A percentile compares a stretch with the other conserved stretches of the same genome.
Conservation (phyloP, 2,797 vertebrate genomes). For the Nasua narica region DNA sequence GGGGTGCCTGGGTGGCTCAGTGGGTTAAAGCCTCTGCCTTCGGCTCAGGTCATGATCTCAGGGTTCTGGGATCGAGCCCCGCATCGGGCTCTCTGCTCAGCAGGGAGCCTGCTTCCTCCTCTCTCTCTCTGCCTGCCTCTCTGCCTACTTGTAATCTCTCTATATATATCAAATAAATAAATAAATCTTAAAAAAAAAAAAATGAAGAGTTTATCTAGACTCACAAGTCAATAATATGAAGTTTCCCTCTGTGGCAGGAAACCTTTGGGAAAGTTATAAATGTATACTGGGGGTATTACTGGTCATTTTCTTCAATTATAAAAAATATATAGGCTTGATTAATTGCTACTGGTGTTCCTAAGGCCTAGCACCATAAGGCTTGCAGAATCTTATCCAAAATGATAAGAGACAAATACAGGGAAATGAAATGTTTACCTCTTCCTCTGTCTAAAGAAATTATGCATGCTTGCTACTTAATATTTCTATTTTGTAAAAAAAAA, state of each 20-base stretch:
- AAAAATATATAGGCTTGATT: background rate
- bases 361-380: background rate
- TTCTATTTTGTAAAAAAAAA: background rate
- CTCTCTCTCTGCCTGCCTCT: too few species aligned
- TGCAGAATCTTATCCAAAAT: background rate
- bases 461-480: background rate
- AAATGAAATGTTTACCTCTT: background rate
- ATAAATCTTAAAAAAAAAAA: background rate
- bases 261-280: background rate
- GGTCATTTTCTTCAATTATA: background rate
- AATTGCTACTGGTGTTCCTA: background rate
- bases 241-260: background rate
- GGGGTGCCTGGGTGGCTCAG: too few species aligned
- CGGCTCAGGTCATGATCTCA: too few species aligned
- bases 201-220: background rate
- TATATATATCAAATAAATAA: too few species aligned
- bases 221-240: background rate
- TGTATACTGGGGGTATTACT: background rate
- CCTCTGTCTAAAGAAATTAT: background rate
- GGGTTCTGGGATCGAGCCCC: too few species aligned
- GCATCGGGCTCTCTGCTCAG: too few species aligned
- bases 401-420: background rate
- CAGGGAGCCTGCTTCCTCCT: too few species aligned
- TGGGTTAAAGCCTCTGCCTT: too few species aligned
- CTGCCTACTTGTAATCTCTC: too few species aligned